Evolutionary conservation across 2,797 vertebrate genomes (phyloP).

Genomic region (Pogonophryne albipinna): DNA sequence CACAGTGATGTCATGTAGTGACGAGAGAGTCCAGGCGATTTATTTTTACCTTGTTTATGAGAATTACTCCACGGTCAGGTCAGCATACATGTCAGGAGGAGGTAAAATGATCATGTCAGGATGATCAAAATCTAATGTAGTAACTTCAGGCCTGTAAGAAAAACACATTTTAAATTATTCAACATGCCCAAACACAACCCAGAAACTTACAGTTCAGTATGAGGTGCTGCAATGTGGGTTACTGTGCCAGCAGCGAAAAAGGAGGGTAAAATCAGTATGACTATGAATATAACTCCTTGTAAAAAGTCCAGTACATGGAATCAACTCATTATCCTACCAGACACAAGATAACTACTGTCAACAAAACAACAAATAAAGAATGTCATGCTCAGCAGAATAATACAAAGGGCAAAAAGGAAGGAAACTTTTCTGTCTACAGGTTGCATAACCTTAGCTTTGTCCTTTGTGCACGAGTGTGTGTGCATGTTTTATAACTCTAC

Average conservation of each 20-base stretch:
- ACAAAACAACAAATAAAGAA: not conserved
- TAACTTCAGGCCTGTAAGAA: conserved; percentile 44
- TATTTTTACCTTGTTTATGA: conserved; percentile 17
- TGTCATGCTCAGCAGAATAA: conserved; percentile 22
- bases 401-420: conserved; percentile 10
- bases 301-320: not conserved
- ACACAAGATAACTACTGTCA: not conserved
- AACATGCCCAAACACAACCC: not conserved
- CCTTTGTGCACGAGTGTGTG: not conserved
- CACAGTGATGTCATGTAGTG: not conserved
- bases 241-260: not conserved
- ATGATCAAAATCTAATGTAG: conserved; percentile 25
- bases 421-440: conserved; percentile 44
- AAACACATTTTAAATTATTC: not conserved
- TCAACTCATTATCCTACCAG: conserved; percentile 9
- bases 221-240: not conserved
- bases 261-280: not conserved
- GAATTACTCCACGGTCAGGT: conserved; percentile 47
- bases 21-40: not conserved
- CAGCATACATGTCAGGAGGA: conserved; percentile 84
- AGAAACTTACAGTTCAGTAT: not conserved
- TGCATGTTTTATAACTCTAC: conserved; percentile 49
- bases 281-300: not conserved
- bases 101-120: conserved; percentile 74
- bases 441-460: conserved; percentile 28